phyloP scores from a whole-genome alignment of 2,888 invertebrate genomes.

The Noctuana brunneofusca region DNA sequence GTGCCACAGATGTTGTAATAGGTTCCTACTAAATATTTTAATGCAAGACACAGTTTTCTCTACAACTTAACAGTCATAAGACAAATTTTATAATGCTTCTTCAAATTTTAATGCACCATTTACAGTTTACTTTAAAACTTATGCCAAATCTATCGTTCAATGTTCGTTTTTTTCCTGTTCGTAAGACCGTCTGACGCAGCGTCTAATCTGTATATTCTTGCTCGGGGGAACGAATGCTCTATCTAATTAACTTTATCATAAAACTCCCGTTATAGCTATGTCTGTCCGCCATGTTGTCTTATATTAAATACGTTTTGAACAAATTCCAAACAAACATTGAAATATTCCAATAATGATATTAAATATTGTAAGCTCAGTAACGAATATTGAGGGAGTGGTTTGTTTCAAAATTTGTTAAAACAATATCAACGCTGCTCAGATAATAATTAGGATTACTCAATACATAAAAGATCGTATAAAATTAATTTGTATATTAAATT shows the following conservation, averaged over 20 bases:
- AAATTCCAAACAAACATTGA: neutral
- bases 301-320: neutral
- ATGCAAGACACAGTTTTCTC: too few relatives aligned
- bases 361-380: neutral
- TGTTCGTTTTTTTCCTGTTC: conserved; percentile 57
- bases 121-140: neutral
- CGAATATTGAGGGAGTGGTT: neutral
- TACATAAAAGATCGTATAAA: too few relatives aligned
- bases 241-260: conserved; percentile 81
- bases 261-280: conserved; percentile 73
- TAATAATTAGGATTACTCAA: neutral
- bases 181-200: conserved; percentile 46
- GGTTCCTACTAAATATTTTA: too few relatives aligned
- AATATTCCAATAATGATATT: neutral
- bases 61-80: neutral
- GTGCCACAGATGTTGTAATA: too few relatives aligned
- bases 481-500: neutral
- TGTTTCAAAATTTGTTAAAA: neutral
- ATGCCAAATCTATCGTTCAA: conserved; percentile 9
- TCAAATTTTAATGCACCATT: neutral
- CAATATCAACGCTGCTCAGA: neutral
- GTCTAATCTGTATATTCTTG: conserved; percentile 68
- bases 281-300: conserved; percentile 48
- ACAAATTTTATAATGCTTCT: too few relatives aligned
- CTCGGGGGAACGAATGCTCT: conserved; percentile 77